Evolutionary conservation across 2,888 invertebrate genomes (phyloP), one percentile per base, ranked within the genome.

Genomic region (Erynnis tages): DNA sequence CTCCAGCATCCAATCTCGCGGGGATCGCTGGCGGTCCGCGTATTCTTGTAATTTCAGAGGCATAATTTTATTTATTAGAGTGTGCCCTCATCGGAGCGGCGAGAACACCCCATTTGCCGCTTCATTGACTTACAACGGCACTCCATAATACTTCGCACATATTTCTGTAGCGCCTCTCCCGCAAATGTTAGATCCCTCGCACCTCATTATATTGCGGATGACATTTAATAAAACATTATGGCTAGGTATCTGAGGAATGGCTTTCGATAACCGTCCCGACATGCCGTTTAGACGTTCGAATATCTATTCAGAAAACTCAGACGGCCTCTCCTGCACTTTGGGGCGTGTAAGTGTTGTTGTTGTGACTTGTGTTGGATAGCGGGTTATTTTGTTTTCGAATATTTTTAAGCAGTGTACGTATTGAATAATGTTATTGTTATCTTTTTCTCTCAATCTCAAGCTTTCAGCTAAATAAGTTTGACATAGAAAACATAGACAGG

Each of bases 51-150:
- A 89, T 89, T 89, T 88, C 86, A 82, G 81, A 76, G 82, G 83
- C 81, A 88, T 89, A 88, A 89, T 89, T 88, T 88, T 88, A 88
- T 89, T 88, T 89, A 88, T 89, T 88, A 88, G 86, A 86, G 82
- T 80, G 72, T 79, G 76, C 81, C 82, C 81, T 79, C 81, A 73
- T 73, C 73, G 72, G 66, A 71, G 76, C 76, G 73, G 67, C 77
- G 78, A 77, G 85, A 84, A 81, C 82, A 86, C 86, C 88, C 89
- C 82, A 89, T 89, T 89, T 88, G 73, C 84, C 86, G 87, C 87
- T 81, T 88, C 89, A 89, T 89, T 88, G 89, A 89, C 89, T 89
- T 88, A 89, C 89, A 88, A 88, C 87, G 87, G 81, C 83, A 82
- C 85, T 87, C 84, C 72, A 88, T 88, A 87, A 87, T 83, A 86